Evolutionary conservation across 2,888 invertebrate genomes (phyloP), one percentile per base, ranked within the genome.

Genomic region (Pachymerium ferrugineum): DNA sequence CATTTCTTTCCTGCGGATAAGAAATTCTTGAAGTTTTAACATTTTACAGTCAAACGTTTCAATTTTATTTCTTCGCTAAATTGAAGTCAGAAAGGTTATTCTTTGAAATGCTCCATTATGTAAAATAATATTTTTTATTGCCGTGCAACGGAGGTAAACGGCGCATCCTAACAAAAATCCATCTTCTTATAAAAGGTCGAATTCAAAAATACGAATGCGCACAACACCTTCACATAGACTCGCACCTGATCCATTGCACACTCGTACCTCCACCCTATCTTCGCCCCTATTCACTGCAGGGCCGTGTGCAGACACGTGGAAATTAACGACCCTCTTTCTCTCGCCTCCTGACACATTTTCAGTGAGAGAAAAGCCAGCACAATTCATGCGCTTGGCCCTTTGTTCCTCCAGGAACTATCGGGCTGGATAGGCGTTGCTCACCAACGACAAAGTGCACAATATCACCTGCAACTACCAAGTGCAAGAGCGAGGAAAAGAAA

Each of bases 301-400:
- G 54, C 54, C 25, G 54, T 54, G 54, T 54, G 54, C 54, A 54
- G 54, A 54, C 54, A 54, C 54, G 54, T 54, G 54, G 54, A 54
- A 54, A 54, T 54, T 54, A 54, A 54, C 54, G 54, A 54, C 54
- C 54, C 54, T 54, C 54, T 54, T 54, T 54, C 54, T 54, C 54
- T 54, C 54, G 54, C 25, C 54, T 54, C 54, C 54, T 54, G 54
- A 54, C 54, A 54, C 54, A 54, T 54, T 54, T 54, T 25, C 54
- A 54, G 54, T 54, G 54, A 54, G 54, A 54, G 54, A 54, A 54
- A 54, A 54, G 54, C 25, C 54, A 54, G 54, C 54, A 54, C 54
- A 54, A 54, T 54, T 54, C 54, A 54, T 54, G 54, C 54, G 54
- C 54, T 54, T 54, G 54, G 54, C 54, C 54, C 54, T 54, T 54